phyloP scores from a whole-genome alignment of 2,113 vertebrate species.

The Thamnophis sirtalis region DNA sequence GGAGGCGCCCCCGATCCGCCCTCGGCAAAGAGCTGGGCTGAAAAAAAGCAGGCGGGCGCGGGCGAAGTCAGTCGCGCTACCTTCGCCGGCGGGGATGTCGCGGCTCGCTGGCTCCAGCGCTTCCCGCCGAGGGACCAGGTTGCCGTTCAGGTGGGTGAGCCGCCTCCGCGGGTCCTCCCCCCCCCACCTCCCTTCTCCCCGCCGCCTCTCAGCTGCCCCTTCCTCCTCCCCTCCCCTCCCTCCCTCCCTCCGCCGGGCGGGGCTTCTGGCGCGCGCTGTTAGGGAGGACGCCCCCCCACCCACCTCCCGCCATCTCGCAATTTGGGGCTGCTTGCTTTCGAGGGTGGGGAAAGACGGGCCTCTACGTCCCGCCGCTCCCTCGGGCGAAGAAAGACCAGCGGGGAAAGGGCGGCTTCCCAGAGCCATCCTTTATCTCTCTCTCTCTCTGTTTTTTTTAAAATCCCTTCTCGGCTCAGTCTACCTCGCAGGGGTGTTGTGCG shows the following conservation, averaged over 20 bases:
- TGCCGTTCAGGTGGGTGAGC: slow-evolving; percentile 33
- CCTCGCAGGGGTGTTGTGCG: background rate
- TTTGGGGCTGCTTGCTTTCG: background rate
- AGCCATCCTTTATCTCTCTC: too few relatives aligned
- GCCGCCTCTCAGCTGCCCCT: background rate
- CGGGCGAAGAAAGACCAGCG: background rate
- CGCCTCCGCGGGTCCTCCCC: background rate
- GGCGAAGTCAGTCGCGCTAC: background rate
- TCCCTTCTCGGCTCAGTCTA: background rate
- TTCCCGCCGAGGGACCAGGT: background rate
- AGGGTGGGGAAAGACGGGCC: background rate
- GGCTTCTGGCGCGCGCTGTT: background rate
- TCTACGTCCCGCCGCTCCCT: background rate
- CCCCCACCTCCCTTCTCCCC: background rate
- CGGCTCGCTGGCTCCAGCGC: background rate
- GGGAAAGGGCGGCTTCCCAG: background rate
- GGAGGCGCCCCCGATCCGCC: background rate
- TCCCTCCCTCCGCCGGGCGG: background rate
- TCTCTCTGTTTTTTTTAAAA: too few relatives aligned
- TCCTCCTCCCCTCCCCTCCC: too few relatives aligned
- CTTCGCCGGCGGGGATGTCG: background rate
- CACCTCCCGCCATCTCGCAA: background rate
- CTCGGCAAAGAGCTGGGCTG: background rate
- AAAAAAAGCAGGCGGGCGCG: background rate
- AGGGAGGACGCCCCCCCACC: background rate